These are phyloP conservation scores for Henricia sp. DNA, from an alignment of 53 echinoderm and acorn worm species.

Conservation along the genomic window DNA sequence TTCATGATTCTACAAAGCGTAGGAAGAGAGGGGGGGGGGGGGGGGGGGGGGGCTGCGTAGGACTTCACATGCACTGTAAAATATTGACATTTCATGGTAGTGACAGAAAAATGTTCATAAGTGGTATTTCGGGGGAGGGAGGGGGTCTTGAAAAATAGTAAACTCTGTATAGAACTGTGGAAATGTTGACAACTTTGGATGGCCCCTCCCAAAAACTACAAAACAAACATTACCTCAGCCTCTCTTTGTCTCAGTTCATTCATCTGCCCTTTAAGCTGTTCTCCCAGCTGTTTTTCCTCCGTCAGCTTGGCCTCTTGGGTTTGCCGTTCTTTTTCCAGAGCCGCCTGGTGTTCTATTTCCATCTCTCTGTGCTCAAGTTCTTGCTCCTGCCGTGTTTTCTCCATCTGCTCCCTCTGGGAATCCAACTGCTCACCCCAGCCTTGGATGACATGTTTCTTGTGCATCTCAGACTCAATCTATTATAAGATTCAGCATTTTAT, in stretches of 20 bases:
- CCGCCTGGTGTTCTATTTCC: constrained; percentile 84
- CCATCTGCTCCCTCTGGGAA: constrained; percentile 67
- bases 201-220: too few species aligned
- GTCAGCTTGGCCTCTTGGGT: constrained; percentile 75
- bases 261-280: constrained; percentile 84
- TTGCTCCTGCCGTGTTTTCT: constrained; percentile 69
- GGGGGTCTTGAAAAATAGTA: too few species aligned
- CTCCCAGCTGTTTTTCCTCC: constrained; percentile 81
- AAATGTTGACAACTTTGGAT: too few species aligned
- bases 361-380: constrained; percentile 68
- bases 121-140: too few species aligned
- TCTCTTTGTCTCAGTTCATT: constrained; percentile 83
- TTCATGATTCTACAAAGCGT: too few species aligned
- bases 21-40: neutral
- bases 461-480: constrained; percentile 87
- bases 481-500: too few species aligned
- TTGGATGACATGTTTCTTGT: constrained; percentile 87
- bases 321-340: constrained; percentile 79
- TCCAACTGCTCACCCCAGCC: constrained; percentile 85
- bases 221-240: constrained; percentile 69
- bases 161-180: too few species aligned
- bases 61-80: too few species aligned
- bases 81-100: too few species aligned
- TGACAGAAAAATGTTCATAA: too few species aligned
- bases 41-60: too few species aligned